Conservation (phyloP, 2,113 vertebrate species). For the Junco hyemalis region DNA sequence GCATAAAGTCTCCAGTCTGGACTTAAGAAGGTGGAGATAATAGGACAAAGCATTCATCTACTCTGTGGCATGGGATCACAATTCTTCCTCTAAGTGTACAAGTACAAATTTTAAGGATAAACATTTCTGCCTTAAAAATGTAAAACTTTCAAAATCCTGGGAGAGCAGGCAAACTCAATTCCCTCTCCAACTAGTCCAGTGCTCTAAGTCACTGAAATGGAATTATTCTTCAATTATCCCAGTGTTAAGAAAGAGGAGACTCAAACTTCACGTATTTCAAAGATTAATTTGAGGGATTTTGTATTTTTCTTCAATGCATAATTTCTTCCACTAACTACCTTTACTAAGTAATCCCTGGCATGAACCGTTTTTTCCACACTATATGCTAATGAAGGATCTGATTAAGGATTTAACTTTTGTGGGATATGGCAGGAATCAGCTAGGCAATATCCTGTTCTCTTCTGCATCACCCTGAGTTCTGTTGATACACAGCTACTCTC, state of each 20-base stretch:
- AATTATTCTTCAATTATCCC: conserved; percentile 8
- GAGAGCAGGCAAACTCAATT: not conserved
- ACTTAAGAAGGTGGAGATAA: not conserved
- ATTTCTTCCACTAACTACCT: conserved; percentile 44
- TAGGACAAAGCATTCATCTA: not conserved
- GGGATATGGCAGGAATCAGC: not conserved
- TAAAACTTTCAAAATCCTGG: not conserved
- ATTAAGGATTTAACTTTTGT: conserved; percentile 40
- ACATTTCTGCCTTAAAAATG: not conserved
- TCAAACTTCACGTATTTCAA: not conserved
- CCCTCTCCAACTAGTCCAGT: not conserved
- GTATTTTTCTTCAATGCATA: conserved; percentile 10
- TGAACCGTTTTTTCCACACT: conserved; percentile 3
- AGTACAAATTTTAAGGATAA: not conserved
- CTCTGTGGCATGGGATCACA: not conserved
- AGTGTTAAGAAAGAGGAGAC: not conserved
- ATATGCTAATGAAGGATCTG: conserved; percentile 42
- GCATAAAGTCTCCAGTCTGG: not conserved
- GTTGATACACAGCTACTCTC: not conserved
- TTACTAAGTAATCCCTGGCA: conserved; percentile 31
- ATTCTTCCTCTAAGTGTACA: not conserved
- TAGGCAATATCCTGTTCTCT: not conserved
- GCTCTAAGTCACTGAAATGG: not conserved
- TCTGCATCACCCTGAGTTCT: not conserved
- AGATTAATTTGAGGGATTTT: conserved; percentile 46